phyloP scores from a whole-genome alignment of 1,140 invertebrate genomes.

The Sweltsa coloradensis region DNA sequence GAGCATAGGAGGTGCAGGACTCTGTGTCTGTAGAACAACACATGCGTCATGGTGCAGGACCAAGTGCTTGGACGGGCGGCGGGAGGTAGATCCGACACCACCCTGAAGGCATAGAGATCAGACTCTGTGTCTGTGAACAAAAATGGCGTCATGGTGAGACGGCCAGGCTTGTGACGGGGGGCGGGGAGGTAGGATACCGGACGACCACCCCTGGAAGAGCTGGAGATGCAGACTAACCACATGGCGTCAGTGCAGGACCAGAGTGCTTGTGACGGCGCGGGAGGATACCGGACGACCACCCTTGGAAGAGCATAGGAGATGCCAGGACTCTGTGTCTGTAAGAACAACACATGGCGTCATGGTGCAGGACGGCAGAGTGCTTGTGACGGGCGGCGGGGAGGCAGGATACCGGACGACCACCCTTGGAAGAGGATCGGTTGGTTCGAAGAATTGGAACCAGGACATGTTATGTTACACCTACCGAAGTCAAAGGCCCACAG shows the following conservation, averaged over 20 bases:
- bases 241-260: too few species aligned
- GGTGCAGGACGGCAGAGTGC: constrained; percentile 71
- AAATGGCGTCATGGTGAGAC: too few species aligned
- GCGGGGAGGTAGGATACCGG: too few species aligned
- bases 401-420: constrained; percentile 26
- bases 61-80: too few species aligned
- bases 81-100: neutral
- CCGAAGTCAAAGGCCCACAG: constrained; percentile 83
- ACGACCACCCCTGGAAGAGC: neutral
- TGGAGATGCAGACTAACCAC: too few species aligned
- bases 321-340: constrained; percentile 66
- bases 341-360: constrained; percentile 31
- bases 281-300: too few species aligned
- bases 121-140: too few species aligned
- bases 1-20: constrained; percentile 53
- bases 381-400: constrained; percentile 63
- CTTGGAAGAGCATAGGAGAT: constrained; percentile 38
- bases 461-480: constrained; percentile 33
- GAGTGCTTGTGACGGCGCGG: too few species aligned
- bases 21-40: constrained; percentile 45
- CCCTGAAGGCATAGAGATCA: too few species aligned
- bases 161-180: too few species aligned
- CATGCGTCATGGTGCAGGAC: too few species aligned
- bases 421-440: neutral
- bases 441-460: too few species aligned